These are phyloP conservation scores for Trididemnum miniatum DNA, from an alignment of 23 tunicate species.

Conservation along the genomic window DNA sequence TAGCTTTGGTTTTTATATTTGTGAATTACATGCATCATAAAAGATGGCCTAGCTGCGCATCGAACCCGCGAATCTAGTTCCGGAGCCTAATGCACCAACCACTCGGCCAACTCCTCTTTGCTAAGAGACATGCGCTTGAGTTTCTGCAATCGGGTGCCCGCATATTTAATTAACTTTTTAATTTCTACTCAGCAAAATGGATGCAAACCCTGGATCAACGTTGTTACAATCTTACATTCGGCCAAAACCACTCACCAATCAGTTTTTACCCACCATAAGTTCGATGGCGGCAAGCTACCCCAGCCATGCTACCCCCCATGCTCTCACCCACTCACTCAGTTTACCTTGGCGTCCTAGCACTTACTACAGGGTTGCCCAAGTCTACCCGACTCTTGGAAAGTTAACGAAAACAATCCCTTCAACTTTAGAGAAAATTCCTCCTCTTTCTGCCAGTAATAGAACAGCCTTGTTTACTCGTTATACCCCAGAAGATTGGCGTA, in stretches of 20 bases:
- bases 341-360: conserved; percentile 87
- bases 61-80: no score
- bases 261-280: conserved; percentile 79
- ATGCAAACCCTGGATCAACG: conserved; percentile 55
- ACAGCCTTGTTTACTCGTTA: conserved; percentile 84
- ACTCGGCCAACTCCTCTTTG: no score
- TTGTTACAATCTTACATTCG: conserved; percentile 86
- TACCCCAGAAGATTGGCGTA: conserved; percentile 92
- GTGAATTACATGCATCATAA: no score
- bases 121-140: no score
- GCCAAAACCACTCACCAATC: conserved; percentile 68
- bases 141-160: no score
- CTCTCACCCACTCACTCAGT: conserved; percentile 69
- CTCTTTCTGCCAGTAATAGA: conserved; percentile 74
- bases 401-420: conserved; percentile 58
- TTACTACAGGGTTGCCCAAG: conserved; percentile 78
- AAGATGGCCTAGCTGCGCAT: no score
- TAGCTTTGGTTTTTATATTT: no score
- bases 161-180: no score
- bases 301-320: conserved; percentile 80
- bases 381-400: conserved; percentile 58
- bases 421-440: conserved; percentile 72
- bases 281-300: conserved; percentile 89
- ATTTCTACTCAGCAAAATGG: background rate
- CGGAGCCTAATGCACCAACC: no score